phyloP scores from a whole-genome alignment of 2,113 vertebrate species.

The Ardeotis arabs region DNA sequence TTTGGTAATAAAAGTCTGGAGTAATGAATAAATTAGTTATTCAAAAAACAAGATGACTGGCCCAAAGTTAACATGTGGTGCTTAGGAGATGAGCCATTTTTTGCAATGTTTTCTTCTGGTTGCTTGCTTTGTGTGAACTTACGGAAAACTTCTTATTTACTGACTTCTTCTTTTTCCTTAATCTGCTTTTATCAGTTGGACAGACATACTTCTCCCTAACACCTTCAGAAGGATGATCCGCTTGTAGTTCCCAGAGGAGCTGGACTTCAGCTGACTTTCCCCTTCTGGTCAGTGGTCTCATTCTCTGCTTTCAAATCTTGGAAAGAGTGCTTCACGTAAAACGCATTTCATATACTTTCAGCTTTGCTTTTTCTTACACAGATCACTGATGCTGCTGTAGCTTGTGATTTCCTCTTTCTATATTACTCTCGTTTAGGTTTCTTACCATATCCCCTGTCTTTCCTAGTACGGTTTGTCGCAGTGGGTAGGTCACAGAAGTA shows the following conservation, averaged over 20 bases:
- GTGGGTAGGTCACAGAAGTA: not conserved
- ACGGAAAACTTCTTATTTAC: not conserved
- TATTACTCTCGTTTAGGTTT: not conserved
- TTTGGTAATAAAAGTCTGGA: not conserved
- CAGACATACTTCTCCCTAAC: not conserved
- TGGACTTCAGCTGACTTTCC: not conserved
- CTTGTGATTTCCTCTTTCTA: not conserved
- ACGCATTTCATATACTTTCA: not conserved
- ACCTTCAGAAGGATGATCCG: not conserved
- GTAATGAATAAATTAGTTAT: not conserved
- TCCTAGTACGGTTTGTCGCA: not conserved
- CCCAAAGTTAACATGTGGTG: not conserved
- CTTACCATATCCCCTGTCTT: not conserved
- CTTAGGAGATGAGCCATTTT: not conserved
- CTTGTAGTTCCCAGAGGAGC: not conserved
- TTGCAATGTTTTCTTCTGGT: not conserved
- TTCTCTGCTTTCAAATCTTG: not conserved
- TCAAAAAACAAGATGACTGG: not conserved
- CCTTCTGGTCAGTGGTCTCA: not conserved
- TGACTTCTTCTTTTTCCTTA: not conserved
- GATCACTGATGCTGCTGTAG: not conserved
- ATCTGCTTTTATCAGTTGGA: not conserved
- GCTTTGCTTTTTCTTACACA: not conserved
- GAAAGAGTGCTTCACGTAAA: not conserved
- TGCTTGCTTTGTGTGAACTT: not conserved